These are phyloP conservation scores for Pseudochromis fuscus DNA, from an alignment of 2,797 vertebrate genomes.

Conservation along the genomic window DNA sequence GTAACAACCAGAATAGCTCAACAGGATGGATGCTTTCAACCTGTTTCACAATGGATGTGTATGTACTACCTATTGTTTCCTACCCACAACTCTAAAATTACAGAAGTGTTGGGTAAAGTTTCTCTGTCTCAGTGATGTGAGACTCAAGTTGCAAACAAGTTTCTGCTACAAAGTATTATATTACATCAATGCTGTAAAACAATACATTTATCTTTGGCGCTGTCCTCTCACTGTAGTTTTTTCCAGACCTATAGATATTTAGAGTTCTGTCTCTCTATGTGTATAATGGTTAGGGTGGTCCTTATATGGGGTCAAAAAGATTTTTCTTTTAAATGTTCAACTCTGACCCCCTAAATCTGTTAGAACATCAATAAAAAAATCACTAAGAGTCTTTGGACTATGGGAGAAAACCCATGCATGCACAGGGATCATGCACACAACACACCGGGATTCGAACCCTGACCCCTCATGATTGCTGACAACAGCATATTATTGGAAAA, in stretches of 20 bases:
- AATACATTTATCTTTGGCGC: not conserved
- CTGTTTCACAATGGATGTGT: not conserved
- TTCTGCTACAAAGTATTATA: not conserved
- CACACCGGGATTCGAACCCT: no score
- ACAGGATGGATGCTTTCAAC: not conserved
- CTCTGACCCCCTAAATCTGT: no score
- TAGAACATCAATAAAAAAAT: no score
- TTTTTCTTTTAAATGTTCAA: not conserved
- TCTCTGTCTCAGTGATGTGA: not conserved
- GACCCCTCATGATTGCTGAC: no score
- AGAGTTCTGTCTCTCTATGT: not conserved
- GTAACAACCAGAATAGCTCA: not conserved
- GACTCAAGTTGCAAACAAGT: not conserved
- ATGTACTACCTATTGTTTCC: no score
- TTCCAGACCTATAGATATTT: no score
- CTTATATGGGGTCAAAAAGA: no score
- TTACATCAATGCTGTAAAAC: not conserved
- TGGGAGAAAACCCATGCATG: no score
- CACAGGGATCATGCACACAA: no score
- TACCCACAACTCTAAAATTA: not conserved
- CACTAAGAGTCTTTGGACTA: no score
- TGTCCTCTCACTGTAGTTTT: not conserved
- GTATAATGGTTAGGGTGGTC: no score
- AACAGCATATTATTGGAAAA: no score
- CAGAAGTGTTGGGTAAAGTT: not conserved